Base-by-base conservation (phyloP, 2,888 invertebrate genomes). In the Drosophila testacea region DNA sequence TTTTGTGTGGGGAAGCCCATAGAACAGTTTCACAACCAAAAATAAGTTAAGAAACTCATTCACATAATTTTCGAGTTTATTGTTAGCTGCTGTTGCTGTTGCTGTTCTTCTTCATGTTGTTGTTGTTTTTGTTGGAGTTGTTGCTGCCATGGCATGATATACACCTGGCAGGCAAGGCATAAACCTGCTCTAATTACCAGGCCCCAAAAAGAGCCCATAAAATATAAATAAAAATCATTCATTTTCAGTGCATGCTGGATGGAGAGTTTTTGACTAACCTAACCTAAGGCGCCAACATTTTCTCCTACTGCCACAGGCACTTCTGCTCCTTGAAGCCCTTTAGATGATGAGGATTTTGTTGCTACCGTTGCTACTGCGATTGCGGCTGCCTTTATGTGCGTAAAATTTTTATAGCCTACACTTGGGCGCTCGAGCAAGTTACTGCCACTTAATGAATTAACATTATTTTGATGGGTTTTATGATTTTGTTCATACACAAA, bases 181-280 rank as follows among this genome's bases (percentile, higher is more conserved):
- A 88, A 88, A 81, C 73, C 88, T 79, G 83, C 79, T 80, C 89
- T 88, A 88, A 88, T 88, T 88, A 88, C 88, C 79, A 73, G 63
- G 42, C 42, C 59, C 46, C 22, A 61, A 38, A 64, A 64, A 50
- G 64, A 66, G 68, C 50, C 80, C 85, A 86, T 86, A 88, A 86
- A 88, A 86, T 85, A 83, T 88, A 88, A 86, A 86, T 86, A 88
- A 86, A 88, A 86, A 88, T 86, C 86, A 86, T 80, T 88, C 86
- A 87, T 86, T 84, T 83, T 77, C 71, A 55, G 52, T 70, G 71
- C 71, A 81, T 55, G 73, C 70, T 61, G 78, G 47, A 55, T 16
- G 16, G 50, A 44, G 42, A 16, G 16, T 16, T 22, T 22, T 68
- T 48, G 48, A 55, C 39, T 39, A 50, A 59, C 64, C 69, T 69